Evolutionary conservation across 2,888 invertebrate genomes (phyloP), one percentile per base, ranked within the genome.

Genomic region (Corbicula japonica): DNA sequence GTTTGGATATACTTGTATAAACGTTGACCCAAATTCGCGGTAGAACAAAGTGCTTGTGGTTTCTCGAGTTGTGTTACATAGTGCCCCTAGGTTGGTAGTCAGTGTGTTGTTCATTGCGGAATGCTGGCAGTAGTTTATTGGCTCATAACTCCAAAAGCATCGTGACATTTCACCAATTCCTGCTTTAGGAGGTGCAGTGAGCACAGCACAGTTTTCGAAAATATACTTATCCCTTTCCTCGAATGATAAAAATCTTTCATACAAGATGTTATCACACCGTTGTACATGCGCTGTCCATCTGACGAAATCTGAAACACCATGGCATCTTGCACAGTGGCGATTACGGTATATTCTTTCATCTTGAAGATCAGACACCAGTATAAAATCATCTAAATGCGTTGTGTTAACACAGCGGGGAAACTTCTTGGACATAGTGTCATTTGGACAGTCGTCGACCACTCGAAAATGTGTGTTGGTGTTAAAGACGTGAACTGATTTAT

Each of bases 141-240:
- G n/a, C n/a, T n/a, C n/a, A n/a, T n/a, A n/a, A n/a, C n/a, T n/a
- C n/a, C n/a, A n/a, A 46, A n/a, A 46, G 21, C 46, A 46, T 18
- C 46, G 46, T 46, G 46, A 12, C n/a, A n/a, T 46, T 46, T 46
- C 46, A 10, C 18, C 8, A 5, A 46, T 10, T n/a, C 46, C 21
- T 6, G 18, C n/a, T 10, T 50, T 3, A 3, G 61, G 44, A 1
- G 61, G 61, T 4, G 30, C 10, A 8, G 61, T 30, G 15, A 30
- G 18, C 3, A 61, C n/a, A 15, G 18, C 1, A 8, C 61, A 61
- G 2, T 61, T 28, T n/a, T 46, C 30, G 2, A 61, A 26, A n/a
- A 61, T 18, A 46, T n/a, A 61, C 1, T 21, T 12, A 30, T 61
- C 46, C 10, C 46, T 26, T 44, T 61, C 61, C 30, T 61, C 44